Evolutionary conservation across 2,888 invertebrate genomes (phyloP), one percentile per base, ranked within the genome.

Genomic region (Pachycephus smyrnensis): DNA sequence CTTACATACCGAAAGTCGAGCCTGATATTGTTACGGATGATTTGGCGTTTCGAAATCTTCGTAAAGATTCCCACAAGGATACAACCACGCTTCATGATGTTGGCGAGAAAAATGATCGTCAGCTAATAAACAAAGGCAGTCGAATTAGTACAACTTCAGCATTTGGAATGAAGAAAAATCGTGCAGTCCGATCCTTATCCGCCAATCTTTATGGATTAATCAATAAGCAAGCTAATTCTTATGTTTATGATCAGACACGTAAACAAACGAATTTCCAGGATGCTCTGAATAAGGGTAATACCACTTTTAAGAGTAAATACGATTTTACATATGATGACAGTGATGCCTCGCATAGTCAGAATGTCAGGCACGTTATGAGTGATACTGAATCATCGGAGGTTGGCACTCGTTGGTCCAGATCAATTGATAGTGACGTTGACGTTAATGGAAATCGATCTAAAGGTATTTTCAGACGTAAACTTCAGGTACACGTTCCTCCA

Each of bases 1-100:
- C 94, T 71, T 95, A 95, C 90, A 93, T 94, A 84, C 94, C 95
- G 33, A 93, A 94, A 87, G 94, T 94, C 86, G 95, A 95, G 75
- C 97, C 97, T 0, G 97, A 98, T 90, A 92, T 97, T 35, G 95
- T 97, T 0, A 95, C 96, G 83, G 98, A 98, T 90, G 98, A 98
- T 92, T 92, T 98, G 88, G 98, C 98, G 0, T 97, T 95, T 88
- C 93, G 98, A 85, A 96, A 95, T 86, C 92, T 98, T 76, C 94
- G 98, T 31, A 98, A 97, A 92, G 98, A 98, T 92, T 93, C 94
- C 78, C 93, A 93, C 84, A 93, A 94, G 90, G 93, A 93, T 76
- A 23, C 55, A 55, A 55, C 6, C 55, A 2, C 23, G 23, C 23
- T 55, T 55, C 55, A 23, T 55, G 55, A 55, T 1, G 23, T 23